Evolutionary conservation across 2,888 invertebrate genomes (phyloP), one percentile per base, ranked within the genome.

Genomic region (Leptogaster cylindrica): DNA sequence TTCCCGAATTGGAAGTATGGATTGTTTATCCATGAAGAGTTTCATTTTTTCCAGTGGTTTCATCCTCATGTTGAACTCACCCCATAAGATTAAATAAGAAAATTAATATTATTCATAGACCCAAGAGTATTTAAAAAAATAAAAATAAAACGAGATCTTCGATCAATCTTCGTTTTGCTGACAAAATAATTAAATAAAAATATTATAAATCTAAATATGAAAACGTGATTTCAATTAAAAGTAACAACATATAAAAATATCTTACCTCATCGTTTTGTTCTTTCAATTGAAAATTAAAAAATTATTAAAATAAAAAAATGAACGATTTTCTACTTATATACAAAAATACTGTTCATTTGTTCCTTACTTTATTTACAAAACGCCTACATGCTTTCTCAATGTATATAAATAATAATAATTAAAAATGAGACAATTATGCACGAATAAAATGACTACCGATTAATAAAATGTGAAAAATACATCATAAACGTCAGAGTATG

Each of bases 331-430:
- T 61, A 61, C 44, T 16, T 61, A 61, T 61, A 27, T 61, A 61
- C 61, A 61, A 27, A 61, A 44, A 61, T 61, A 61, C 61, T 61
- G 61, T 27, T 61, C n/a, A n/a, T 14, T 14, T 28, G 27, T 51
- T 51, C 25, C 27, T 61, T 61, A 41, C 41, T 44, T 51, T 61
- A 61, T 61, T 61, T 61, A 61, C 61, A 61, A 33, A 31, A 58
- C 23, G 61, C 61, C 61, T 61, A 61, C 61, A 61, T 61, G 61
- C 61, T 31, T 61, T 55, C 41, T 39, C 25, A 14, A 36, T 23
- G 25, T 16, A 27, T 61, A 41, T 44, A 61, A 58, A 50, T 27
- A 61, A 61, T 61, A 58, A 39, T 39, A 61, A 44, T 61, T 28
- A n/a, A n/a, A n/a, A n/a, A n/a, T n/a, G n/a, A n/a, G n/a, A n/a